These are phyloP conservation scores for Stegodyphus mimosarum DNA, from an alignment of 1,140 invertebrate species.

Conservation along the genomic window DNA sequence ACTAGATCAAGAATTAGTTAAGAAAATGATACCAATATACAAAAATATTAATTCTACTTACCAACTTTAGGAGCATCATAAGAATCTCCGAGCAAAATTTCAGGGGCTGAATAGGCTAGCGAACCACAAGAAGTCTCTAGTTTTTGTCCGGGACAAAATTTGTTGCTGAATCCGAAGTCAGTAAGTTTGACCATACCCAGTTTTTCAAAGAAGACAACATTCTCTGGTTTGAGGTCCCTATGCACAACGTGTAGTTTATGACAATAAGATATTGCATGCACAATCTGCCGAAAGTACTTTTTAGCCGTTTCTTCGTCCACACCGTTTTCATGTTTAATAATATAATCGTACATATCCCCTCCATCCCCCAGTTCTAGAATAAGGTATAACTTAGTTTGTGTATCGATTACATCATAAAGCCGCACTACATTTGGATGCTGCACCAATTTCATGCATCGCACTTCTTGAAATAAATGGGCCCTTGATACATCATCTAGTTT, in stretches of 20 bases:
- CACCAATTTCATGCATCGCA: conserved; percentile 98
- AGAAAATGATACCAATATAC: too few relatives aligned
- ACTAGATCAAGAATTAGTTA: too few relatives aligned
- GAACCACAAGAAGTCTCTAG: conserved; percentile 99
- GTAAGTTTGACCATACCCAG: conserved; percentile 97
- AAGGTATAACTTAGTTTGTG: conserved; percentile 90
- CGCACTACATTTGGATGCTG: conserved; percentile 98
- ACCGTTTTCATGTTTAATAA: conserved; percentile 92
- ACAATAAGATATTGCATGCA: conserved; percentile 93
- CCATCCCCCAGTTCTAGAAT: conserved; percentile 98
- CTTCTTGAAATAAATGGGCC: conserved; percentile 85
- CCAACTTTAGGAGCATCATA: conserved; percentile 72
- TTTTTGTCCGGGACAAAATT: conserved; percentile 97
- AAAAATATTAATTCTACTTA: conserved; percentile 47
- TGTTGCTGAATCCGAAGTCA: conserved; percentile 97
- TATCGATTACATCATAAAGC: conserved; percentile 97
- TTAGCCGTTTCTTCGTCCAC: conserved; percentile 79
- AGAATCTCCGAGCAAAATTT: conserved; percentile 90
- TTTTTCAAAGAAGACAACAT: conserved; percentile 99
- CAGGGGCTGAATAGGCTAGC: conserved; percentile 98
- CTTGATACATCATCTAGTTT: conserved; percentile 97
- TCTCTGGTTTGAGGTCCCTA: conserved; percentile 98
- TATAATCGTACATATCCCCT: conserved; percentile 98
- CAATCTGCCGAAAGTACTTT: conserved; percentile 83
- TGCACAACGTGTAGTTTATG: conserved; percentile 92